Base-by-base conservation (phyloP, 1,140 invertebrate species). In the Meteorus sp. region DNA sequence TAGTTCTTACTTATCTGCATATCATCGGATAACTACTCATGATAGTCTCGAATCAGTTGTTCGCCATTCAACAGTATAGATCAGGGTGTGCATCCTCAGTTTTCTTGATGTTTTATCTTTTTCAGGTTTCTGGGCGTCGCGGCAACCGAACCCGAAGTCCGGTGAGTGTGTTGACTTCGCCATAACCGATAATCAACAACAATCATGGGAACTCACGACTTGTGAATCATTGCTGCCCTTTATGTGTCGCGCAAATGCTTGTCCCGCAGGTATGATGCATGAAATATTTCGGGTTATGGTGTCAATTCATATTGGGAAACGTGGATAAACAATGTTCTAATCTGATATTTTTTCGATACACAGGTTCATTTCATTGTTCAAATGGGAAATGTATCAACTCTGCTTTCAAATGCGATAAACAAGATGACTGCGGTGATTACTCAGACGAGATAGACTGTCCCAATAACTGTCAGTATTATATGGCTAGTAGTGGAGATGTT, bases 161-260 rank as follows among this genome's bases (percentile, higher is more conserved):
- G 94, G 94, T 20, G 90, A 94, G 80, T 97, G 95, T 78, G 94
- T 96, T 5, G 89, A 92, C 59, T 85, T 88, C 1, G 85, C 85
- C 9, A 80, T 92, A 8, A 85, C 85, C n/a, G 88, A 84, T n/a
- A 86, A 91, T 64, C 78, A 83, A 17, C 77, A 83, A 33, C 93
- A 96, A 79, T 94, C 91, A 60, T 97, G 94, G 94, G 88, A 93
- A 76, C 80, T 97, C 50, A 92, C 91, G 54, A 94, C 94, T 8
- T 98, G 95, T 74, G 95, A 98, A 83, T 89, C 90, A 15, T 82
- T 98, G 19, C 79, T 97, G 58, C 94, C 95, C 22, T 98, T 97
- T 77, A 92, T 98, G 85, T 98, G 96, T 74, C 86, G 92, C 67
- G 83, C 92, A 8, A 85, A 85, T 56, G 94, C 95, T n/a, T 98